Percentiles rank a stretch among this genome's conserved stretches.
Evolutionary conservation across 2,797 vertebrate genomes (phyloP).

Genomic region (Scomberomorus guttatus): DNA sequence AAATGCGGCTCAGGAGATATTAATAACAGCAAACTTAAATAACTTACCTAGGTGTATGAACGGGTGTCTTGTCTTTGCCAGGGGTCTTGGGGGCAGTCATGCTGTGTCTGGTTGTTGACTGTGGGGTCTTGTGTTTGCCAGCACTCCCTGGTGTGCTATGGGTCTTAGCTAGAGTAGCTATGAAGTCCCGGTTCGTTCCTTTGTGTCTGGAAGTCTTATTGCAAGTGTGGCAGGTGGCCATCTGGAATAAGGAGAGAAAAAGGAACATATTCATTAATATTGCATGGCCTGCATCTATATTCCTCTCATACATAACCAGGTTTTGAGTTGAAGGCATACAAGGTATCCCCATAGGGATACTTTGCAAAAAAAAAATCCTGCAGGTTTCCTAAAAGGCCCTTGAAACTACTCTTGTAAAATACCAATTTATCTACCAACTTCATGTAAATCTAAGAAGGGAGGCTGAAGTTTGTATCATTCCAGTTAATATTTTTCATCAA

Average conservation of each 20-base stretch:
- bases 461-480: conserved; percentile 21
- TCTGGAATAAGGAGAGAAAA: conserved; percentile 79
- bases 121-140: conserved; percentile 77
- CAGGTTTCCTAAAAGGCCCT: neutral
- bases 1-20: conserved; percentile 25
- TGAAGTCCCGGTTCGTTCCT: conserved; percentile 88
- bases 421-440: neutral
- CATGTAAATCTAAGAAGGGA: conserved; percentile 7
- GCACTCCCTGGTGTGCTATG: conserved; percentile 78
- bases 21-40: conserved; percentile 20
- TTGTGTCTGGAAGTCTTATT: conserved; percentile 87
- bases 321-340: conserved; percentile 39
- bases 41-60: conserved; percentile 81
- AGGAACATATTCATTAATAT: conserved; percentile 51
- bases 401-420: conserved; percentile 8
- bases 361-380: neutral
- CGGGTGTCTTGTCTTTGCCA: conserved; percentile 77
- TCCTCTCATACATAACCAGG: conserved; percentile 32
- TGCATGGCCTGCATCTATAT: conserved; percentile 41
- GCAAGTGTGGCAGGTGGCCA: conserved; percentile 94
- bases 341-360: neutral
- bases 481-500: conserved; percentile 6
- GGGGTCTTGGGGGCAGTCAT: conserved; percentile 69
- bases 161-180: conserved; percentile 72
- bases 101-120: conserved; percentile 63